Conservation (phyloP, 2,888 invertebrate genomes). For the Torymus aiolomorphi region DNA sequence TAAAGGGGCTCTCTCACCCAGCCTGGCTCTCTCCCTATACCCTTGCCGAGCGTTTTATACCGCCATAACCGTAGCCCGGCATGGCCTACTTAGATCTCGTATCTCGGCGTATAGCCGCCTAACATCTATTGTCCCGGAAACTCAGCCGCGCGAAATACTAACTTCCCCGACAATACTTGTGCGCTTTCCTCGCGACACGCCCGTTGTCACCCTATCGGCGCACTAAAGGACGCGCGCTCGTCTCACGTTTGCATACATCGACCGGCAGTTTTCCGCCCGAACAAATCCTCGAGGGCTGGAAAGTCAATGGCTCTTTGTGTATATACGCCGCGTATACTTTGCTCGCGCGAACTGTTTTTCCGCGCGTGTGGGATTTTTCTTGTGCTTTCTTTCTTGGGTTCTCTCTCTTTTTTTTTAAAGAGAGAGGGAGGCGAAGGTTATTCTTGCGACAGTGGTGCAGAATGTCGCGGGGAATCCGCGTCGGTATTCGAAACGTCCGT, state of each 20-base stretch:
- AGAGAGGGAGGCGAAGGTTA: too few species aligned
- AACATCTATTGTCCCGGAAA: conserved; percentile 71
- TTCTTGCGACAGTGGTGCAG: too few species aligned
- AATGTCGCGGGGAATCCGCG: conserved; percentile 27
- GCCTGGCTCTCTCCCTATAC: conserved; percentile 40
- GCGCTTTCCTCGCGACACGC: conserved; percentile 61
- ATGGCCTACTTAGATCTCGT: conserved; percentile 76
- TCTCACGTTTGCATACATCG: conserved; percentile 74
- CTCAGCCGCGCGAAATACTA: conserved; percentile 28
- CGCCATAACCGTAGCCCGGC: conserved; percentile 74
- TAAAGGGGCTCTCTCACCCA: conserved; percentile 67
- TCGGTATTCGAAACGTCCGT: conserved; percentile 40
- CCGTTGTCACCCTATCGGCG: conserved; percentile 74
- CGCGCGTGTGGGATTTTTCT: conserved; percentile 15
- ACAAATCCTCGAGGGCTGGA: conserved; percentile 68
- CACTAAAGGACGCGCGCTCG: conserved; percentile 67
- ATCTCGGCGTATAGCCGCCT: conserved; percentile 63
- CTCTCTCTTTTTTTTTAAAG: neutral
- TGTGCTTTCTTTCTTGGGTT: neutral
- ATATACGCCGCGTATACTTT: neutral
- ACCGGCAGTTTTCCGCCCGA: conserved; percentile 73
- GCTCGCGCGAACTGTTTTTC: neutral
- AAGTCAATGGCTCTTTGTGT: conserved; percentile 39
- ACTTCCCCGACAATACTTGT: conserved; percentile 62
- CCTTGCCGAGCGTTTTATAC: conserved; percentile 73